Base-by-base conservation (phyloP, 2,113 vertebrate species). In the Phalacrocorax carbo region DNA sequence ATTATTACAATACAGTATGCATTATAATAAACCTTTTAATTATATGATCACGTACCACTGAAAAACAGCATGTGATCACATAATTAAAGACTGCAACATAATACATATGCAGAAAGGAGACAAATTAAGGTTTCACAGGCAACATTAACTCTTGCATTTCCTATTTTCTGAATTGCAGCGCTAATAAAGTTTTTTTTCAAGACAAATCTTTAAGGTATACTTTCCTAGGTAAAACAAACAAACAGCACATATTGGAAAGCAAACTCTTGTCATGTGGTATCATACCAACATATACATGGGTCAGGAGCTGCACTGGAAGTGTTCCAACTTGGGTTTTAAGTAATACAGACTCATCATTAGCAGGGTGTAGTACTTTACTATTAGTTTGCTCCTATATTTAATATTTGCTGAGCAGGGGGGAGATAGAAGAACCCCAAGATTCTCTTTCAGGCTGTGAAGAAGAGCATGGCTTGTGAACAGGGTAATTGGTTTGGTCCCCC, bases 11-110 rank as follows among this genome's bases (percentile, higher is more conserved):
- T 97, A 89, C 61, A 89, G 88, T 85, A 82, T 54, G 55, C 65
- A 89, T 96, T 94, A 94, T 89, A 95, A 96, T 91, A 91, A 92
- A 96, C 57, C 90, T 92, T 89, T 96, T 97, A 96, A 97, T 96
- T 96, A 94, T 82, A 89, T 89, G 80, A 94, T 94, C 93, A 82
- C 57, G 89, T 93, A 95, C 91, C 81, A 94, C 91, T 95, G 96
- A 95, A 96, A 97, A 96, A 91, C 91, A 96, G 95, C 94, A 96
- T 88, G 95, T 97, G 96, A 97, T 95, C 94, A 88, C n/a, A 62
- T 96, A 97, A 96, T 97, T 97, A 96, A 95, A 97, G 95, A 91
- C 95, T 96, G 52, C 84, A 95, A 72, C 73, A 79, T 69, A 96
- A 96, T 96, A 89, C 62, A 94, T 94, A 97, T 93, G 89, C 93